Conservation (phyloP, 2,113 vertebrate species). For the Vombatus ursinus region DNA sequence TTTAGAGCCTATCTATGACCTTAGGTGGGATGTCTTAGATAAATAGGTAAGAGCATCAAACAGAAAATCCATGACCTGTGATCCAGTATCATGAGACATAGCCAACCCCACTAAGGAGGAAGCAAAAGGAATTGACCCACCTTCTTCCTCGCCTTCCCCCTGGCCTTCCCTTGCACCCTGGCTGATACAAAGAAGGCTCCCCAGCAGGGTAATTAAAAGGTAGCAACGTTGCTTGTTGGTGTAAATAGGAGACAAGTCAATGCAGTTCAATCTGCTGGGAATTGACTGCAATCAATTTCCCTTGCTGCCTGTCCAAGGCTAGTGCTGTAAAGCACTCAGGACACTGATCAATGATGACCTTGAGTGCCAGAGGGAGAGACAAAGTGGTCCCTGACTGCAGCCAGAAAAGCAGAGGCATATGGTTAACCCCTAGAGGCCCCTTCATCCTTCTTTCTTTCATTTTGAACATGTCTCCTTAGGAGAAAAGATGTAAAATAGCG, state of each 20-base stretch:
- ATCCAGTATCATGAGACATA: neutral
- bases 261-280: slow-evolving; percentile 79
- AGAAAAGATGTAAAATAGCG: slow-evolving; percentile 39
- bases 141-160: neutral
- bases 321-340: slow-evolving; percentile 76
- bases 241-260: slow-evolving; percentile 70
- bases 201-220: slow-evolving; percentile 76
- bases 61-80: neutral
- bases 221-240: slow-evolving; percentile 66
- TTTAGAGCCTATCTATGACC: neutral
- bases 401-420: neutral
- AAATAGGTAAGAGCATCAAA: neutral
- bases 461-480: neutral
- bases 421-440: neutral
- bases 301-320: slow-evolving; percentile 78
- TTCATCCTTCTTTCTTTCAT: neutral
- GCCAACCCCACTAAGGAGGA: neutral
- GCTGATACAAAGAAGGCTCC: slow-evolving; percentile 1
- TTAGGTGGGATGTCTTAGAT: neutral
- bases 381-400: slow-evolving; percentile 32
- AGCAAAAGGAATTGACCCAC: neutral
- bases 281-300: slow-evolving; percentile 82
- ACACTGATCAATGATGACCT: slow-evolving; percentile 83
- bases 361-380: slow-evolving; percentile 74
- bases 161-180: neutral